Evolutionary conservation across 1,140 invertebrate genomes (phyloP).

Genomic region (Arctopsyche grandis): DNA sequence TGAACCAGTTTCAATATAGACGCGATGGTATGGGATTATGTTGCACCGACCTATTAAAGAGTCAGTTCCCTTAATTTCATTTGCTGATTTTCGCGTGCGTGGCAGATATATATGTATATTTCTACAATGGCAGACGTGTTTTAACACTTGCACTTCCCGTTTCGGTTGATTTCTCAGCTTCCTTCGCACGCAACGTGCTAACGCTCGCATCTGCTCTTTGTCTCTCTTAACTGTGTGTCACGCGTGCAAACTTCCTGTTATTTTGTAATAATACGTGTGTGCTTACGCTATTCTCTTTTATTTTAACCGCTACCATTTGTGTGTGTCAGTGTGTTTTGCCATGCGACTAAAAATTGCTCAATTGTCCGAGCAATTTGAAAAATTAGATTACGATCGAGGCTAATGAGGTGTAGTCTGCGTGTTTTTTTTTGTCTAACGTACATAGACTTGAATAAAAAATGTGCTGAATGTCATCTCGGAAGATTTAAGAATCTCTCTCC

Average conservation of each 20-base stretch:
- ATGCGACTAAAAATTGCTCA: no score
- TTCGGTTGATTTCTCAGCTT: background rate
- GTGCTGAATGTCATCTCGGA: background rate
- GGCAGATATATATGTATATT: background rate
- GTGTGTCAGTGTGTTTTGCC: no score
- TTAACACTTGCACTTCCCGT: slow-evolving; percentile 6
- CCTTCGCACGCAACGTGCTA: slow-evolving; percentile 13
- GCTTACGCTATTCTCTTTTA: no score
- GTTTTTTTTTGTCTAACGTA: background rate
- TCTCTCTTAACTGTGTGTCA: background rate
- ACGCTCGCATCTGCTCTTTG: background rate
- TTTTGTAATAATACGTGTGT: no score
- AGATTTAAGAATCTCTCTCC: background rate
- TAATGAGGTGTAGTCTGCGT: background rate
- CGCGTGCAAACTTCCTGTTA: background rate
- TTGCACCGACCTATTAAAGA: no score
- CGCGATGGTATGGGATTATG: no score
- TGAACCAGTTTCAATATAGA: no score
- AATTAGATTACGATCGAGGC: no score
- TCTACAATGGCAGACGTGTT: background rate
- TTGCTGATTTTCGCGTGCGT: background rate
- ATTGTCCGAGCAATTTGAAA: no score
- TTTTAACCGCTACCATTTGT: no score
- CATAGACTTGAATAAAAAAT: background rate
- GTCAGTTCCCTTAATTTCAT: no score